Percentiles rank a stretch among this genome's conserved stretches.
Conservation (phyloP, 2,113 vertebrate species). For the Eupsittula cactorum region DNA sequence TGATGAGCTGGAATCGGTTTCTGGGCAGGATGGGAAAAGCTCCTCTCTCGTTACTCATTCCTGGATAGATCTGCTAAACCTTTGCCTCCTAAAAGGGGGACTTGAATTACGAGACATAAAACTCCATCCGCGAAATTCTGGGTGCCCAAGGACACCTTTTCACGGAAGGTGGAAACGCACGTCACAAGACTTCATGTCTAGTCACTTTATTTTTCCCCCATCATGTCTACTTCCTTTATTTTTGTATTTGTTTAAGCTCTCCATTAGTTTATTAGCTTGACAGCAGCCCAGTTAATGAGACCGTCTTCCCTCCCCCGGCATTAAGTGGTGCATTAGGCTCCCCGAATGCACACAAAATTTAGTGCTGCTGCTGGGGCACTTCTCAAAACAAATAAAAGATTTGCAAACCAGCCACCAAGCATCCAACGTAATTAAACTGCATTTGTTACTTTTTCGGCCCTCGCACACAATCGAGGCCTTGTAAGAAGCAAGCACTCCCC, state of each 20-base stretch:
- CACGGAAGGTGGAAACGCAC: constrained; percentile 22
- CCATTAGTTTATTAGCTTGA: constrained; percentile 78
- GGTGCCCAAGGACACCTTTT: constrained; percentile 39
- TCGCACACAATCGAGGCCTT: constrained; percentile 80
- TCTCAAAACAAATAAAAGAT: constrained; percentile 84
- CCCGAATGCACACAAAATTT: constrained; percentile 77
- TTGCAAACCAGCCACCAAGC: constrained; percentile 80
- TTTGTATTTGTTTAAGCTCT: constrained; percentile 73
- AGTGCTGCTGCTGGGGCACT: constrained; percentile 69
- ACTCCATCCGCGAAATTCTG: not conserved
- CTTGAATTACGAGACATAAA: not conserved
- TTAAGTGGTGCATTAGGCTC: constrained; percentile 57
- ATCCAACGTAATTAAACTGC: constrained; percentile 82
- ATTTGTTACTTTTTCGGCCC: constrained; percentile 79
- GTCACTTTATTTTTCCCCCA: constrained; percentile 55
- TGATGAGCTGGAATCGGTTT: constrained; percentile 70
- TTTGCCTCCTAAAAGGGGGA: constrained; percentile 48
- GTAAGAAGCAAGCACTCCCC: constrained; percentile 69
- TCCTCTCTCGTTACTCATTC: constrained; percentile 58
- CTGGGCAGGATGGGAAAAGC: constrained; percentile 66
- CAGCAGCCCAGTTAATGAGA: constrained; percentile 76
- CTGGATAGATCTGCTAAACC: constrained; percentile 55
- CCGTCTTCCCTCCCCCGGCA: constrained; percentile 66
- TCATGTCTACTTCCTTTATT: constrained; percentile 67
- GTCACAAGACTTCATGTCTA: constrained; percentile 52